These are phyloP conservation scores for Orientallactaga bullata DNA, from an alignment of 2,113 vertebrate genomes.

Conservation along the genomic window DNA sequence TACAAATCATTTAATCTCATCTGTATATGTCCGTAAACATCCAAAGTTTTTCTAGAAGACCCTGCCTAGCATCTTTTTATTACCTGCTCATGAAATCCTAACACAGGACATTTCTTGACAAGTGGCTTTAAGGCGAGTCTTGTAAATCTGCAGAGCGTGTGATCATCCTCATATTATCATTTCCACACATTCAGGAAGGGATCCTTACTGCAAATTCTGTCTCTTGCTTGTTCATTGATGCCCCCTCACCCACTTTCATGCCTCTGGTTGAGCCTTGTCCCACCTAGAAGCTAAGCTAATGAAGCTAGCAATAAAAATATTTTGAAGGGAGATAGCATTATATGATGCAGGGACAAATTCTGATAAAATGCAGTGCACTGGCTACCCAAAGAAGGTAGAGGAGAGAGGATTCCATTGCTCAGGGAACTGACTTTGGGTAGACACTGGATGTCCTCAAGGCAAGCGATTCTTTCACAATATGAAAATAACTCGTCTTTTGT, in stretches of 20 bases:
- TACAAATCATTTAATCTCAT: constrained; percentile 26
- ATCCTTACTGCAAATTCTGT: background rate
- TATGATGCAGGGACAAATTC: background rate
- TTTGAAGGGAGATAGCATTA: background rate
- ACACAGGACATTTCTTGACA: constrained; percentile 16
- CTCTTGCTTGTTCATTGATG: constrained; percentile 15
- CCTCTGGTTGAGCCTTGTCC: background rate
- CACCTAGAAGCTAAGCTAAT: background rate
- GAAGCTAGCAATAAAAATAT: background rate
- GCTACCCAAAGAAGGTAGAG: background rate
- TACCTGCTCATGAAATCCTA: constrained; percentile 9
- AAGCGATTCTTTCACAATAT: background rate
- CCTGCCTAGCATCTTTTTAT: background rate
- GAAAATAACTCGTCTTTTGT: background rate
- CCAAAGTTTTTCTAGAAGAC: constrained; percentile 19
- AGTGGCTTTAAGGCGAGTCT: constrained; percentile 1
- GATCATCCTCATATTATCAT: background rate
- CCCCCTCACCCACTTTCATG: background rate
- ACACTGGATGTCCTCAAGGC: background rate
- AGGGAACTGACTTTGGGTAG: background rate
- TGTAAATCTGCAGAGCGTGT: background rate
- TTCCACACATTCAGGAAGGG: background rate
- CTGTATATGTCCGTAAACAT: constrained; percentile 2
- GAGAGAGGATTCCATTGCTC: background rate
- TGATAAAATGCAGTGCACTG: background rate